Evolutionary conservation across 2,888 invertebrate genomes (phyloP).

Genomic region (Tetragnatha montana): DNA sequence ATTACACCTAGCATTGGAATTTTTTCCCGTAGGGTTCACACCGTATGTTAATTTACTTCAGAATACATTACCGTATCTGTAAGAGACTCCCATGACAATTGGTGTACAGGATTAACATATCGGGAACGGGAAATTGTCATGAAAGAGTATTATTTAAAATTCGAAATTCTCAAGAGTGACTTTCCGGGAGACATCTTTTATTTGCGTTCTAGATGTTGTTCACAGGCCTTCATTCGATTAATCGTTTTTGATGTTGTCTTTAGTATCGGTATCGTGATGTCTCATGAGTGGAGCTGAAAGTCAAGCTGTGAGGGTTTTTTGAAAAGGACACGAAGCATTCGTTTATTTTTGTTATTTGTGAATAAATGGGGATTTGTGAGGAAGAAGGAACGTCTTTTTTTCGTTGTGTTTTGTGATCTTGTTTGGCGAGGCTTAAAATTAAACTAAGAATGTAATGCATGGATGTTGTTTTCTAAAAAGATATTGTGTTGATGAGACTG

Average conservation of each 20-base stretch:
- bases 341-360: too few relatives aligned
- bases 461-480: too few relatives aligned
- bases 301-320: background rate
- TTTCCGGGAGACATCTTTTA: background rate
- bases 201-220: background rate
- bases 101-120: background rate
- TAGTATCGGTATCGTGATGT: background rate
- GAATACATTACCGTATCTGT: background rate
- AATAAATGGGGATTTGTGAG: too few relatives aligned
- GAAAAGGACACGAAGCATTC: too few relatives aligned
- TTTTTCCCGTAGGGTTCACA: background rate
- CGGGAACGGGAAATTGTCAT: background rate
- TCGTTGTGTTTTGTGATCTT: too few relatives aligned
- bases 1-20: background rate
- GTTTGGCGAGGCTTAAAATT: too few relatives aligned
- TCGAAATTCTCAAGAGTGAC: background rate
- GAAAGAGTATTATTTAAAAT: background rate
- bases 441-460: too few relatives aligned
- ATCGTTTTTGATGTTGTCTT: background rate
- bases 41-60: background rate
- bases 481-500: too few relatives aligned
- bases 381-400: too few relatives aligned
- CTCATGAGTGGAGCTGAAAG: background rate
- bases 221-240: background rate
- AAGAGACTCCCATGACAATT: background rate